Conservation (phyloP, 2,888 invertebrate genomes). For the Erynnis tages region DNA sequence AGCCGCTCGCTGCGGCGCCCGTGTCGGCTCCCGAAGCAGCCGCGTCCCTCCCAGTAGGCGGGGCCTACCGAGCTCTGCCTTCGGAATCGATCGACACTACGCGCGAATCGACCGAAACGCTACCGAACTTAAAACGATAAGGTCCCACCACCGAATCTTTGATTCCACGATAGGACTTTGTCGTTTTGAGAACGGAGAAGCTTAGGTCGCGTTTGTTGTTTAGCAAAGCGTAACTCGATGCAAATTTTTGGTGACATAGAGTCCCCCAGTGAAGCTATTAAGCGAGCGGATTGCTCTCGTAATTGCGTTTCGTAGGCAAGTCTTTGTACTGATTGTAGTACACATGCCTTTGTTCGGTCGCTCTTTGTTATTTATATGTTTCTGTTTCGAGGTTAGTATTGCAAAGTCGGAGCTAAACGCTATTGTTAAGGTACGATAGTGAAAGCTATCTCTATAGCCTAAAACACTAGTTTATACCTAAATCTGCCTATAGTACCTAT, state of each 20-base stretch:
- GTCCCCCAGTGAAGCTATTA: slow-evolving; percentile 66
- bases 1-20: slow-evolving; percentile 69
- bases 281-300: slow-evolving; percentile 71
- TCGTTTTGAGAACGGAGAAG: slow-evolving; percentile 37
- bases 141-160: slow-evolving; percentile 43
- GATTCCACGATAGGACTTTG: slow-evolving; percentile 46
- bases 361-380: slow-evolving; percentile 59
- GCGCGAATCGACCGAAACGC: slow-evolving; percentile 61
- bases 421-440: slow-evolving; percentile 46
- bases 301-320: slow-evolving; percentile 78
- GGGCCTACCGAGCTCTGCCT: slow-evolving; percentile 72
- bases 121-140: slow-evolving; percentile 39
- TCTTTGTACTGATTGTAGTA: slow-evolving; percentile 57
- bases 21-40: slow-evolving; percentile 76
- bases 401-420: slow-evolving; percentile 20
- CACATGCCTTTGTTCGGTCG: slow-evolving; percentile 53
- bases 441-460: slow-evolving; percentile 40
- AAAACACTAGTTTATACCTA: not conserved
- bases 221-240: slow-evolving; percentile 46
- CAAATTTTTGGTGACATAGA: slow-evolving; percentile 75
- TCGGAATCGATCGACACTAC: slow-evolving; percentile 69
- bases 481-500: not conserved
- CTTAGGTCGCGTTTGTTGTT: slow-evolving; percentile 49
- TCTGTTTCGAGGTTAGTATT: slow-evolving; percentile 46
- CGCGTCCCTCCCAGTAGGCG: slow-evolving; percentile 74